Evolutionary conservation across 2,888 invertebrate species (phyloP), one percentile per base, ranked within the genome.

Genomic region (Anodontia alba): DNA sequence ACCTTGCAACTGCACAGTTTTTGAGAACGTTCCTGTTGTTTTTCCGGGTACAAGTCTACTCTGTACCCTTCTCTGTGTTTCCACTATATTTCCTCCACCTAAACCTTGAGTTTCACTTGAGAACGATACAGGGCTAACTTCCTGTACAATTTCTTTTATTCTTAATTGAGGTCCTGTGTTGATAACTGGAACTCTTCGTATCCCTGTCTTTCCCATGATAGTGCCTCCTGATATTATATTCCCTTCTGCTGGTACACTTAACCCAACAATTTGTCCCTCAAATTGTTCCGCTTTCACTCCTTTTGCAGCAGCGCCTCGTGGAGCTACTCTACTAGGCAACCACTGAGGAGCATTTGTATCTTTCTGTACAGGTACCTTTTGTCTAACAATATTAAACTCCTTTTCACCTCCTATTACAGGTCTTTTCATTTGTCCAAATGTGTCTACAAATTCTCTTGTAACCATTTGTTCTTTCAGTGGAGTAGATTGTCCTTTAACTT

Each of bases 121-220:
- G 49, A 84, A 81, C 5, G 68, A 46, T 26, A 73, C 75, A 2
- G 84, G 84, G 36, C 75, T 80, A 5, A 81, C 57, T 43, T 80
- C 84, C 36, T 80, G 81, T 7, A 81, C 75, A 42, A 84, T 80
- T 51, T 81, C 80, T 2, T 70, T 79, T 23, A 81, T 75, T 69
- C 75, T 51, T 17, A 81, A 26, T 36, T 66, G 62, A 8, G 80
- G 80, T 20, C 73, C 51, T 12, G 78, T 73, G 26, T 81, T 76
- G 1, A 81, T 71, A 31, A 81, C 81, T 7, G 66, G 57, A 0
- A 76, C 81, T 38, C 42, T 43, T 57, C 31, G 36, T 3, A 49
- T 33, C 1, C 43, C 62, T 17, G 62, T 36, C 1, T 36, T 80
- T 69, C 81, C 76, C 17, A 80, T 71, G 0, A 81, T 80, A 1